Evolutionary conservation across 2,113 vertebrate genomes (phyloP).

Genomic region (Cercocebus atys): DNA sequence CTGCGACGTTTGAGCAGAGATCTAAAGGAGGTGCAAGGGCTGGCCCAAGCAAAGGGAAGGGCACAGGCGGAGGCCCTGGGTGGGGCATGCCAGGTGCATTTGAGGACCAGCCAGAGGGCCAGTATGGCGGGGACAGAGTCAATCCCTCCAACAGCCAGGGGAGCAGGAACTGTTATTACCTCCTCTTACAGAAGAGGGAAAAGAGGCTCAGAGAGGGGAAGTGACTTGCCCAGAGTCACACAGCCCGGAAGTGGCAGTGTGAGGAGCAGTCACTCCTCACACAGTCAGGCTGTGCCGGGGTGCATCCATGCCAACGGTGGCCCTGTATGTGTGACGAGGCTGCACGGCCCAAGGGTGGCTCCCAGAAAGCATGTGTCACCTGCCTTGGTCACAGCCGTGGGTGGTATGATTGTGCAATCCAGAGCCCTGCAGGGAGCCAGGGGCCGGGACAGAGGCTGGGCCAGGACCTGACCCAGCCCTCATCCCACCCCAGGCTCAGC

Average conservation of each 20-base stretch:
- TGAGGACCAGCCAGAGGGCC: background rate
- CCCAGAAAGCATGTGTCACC: conserved; percentile 3
- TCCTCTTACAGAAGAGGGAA: conserved; percentile 35
- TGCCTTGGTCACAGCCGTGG: background rate
- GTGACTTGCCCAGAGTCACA: conserved; percentile 52
- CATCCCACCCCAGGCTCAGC: background rate
- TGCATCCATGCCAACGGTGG: background rate
- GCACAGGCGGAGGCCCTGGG: background rate
- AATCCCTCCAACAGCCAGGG: background rate
- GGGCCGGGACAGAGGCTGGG: background rate
- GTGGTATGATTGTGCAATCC: background rate
- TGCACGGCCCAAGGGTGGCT: background rate
- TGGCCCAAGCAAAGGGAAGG: background rate
- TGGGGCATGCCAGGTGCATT: background rate
- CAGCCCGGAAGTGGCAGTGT: conserved; percentile 29
- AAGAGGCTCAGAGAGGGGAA: conserved; percentile 37
- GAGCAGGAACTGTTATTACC: background rate
- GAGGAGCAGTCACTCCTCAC: background rate
- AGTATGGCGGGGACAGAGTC: background rate
- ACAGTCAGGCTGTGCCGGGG: background rate
- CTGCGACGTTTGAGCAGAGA: background rate
- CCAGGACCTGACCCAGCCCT: background rate
- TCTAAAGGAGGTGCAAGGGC: background rate
- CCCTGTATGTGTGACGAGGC: background rate
- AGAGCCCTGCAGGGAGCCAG: background rate